Evolutionary conservation across 2,888 invertebrate genomes (phyloP), one percentile per base, ranked within the genome.

Genomic region (Imbricaverruca yamaguchii): DNA sequence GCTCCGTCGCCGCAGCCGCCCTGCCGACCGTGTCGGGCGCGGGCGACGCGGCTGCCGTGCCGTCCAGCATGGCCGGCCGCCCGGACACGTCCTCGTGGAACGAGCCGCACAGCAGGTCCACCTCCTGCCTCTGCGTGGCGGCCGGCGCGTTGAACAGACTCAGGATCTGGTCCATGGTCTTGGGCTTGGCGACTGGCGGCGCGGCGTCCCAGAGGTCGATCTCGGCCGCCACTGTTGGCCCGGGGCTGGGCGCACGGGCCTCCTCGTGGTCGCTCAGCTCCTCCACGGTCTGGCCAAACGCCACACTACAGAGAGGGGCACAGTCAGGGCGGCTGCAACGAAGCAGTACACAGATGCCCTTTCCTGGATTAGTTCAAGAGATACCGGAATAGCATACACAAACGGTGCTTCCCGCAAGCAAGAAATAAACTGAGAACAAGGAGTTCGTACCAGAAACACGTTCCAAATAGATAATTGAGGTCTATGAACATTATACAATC

Each of bases 171-270:
- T 84, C 83, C 10, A 80, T 84, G 65, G 83, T 83, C 81, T 83
- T 84, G 11, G 83, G 82, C 65, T 83, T 83, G 55, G 80, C 81
- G n/a, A 80, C 80, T 21, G 80, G 79, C 53, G 83, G 61, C 15
- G 83, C 81, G 13, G 84, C 82, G 53, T 85, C 85, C 82, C 85
- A 85, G 3, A 85, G 80, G 78, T 85, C 85, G 63, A 85, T 84
- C 13, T 83, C 83, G 25, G 84, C 84, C 21, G 83, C 56, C n/a
- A 55, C 74, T 23, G 80, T 21, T n/a, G 55, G 57, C 59, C 23
- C 61, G 56, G n/a, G 65, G 56, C 55, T n/a, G 79, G 81, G 77
- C 8, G 80, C 63, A 18, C 81, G 82, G 21, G 83, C 82, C 53
- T 80, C 65, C 59, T 83, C 84, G 63, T 83, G 82, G 69, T 84